These are phyloP conservation scores for Ivindomyrus marchei DNA, from an alignment of 2,113 vertebrate genomes.

Conservation along the genomic window DNA sequence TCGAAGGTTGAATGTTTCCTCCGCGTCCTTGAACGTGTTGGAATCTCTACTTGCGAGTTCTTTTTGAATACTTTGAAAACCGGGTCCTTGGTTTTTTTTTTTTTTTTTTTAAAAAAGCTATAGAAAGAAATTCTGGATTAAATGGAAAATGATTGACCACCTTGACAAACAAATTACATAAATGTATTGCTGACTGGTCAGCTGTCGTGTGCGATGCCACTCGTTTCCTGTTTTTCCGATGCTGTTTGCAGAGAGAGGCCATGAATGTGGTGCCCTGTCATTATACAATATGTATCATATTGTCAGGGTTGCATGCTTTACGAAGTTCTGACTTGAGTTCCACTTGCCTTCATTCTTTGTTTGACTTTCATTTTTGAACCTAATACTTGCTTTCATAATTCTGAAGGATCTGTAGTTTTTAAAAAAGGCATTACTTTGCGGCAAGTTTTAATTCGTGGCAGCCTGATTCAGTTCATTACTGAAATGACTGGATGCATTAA, in stretches of 20 bases:
- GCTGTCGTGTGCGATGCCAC: background rate
- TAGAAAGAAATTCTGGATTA: background rate
- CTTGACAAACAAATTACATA: slow-evolving; percentile 7
- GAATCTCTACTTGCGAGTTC: background rate
- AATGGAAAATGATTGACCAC: background rate
- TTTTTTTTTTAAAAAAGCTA: background rate
- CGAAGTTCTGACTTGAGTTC: background rate
- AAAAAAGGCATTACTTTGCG: background rate
- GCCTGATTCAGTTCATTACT: background rate
- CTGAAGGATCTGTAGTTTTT: background rate
- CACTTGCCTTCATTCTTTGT: background rate
- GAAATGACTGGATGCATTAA: background rate
- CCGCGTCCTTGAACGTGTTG: background rate
- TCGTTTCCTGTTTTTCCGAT: background rate
- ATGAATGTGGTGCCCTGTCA: background rate
- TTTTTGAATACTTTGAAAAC: background rate
- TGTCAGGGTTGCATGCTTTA: background rate
- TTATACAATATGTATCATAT: background rate
- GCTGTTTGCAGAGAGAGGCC: background rate
- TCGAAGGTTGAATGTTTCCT: background rate
- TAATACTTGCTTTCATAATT: background rate
- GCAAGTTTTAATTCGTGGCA: background rate
- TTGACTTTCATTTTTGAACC: background rate
- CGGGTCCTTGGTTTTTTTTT: background rate
- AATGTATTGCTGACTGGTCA: background rate